Evolutionary conservation across 92 coral and sea anemone species (phyloP).

Genomic region (Epizoanthus ramosus): DNA sequence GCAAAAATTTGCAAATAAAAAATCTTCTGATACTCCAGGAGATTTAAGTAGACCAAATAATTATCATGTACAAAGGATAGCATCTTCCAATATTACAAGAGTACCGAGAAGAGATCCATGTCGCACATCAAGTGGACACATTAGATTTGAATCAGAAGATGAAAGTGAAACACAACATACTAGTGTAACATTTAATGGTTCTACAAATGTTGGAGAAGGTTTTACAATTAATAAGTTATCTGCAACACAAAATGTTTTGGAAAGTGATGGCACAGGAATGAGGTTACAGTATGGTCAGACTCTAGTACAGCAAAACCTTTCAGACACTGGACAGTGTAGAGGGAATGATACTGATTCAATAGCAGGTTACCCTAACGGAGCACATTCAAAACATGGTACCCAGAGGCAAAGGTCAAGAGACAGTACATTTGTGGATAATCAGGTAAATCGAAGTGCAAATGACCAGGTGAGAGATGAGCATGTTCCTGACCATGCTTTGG

Average conservation of each 20-base stretch:
- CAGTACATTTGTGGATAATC: background rate
- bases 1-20: background rate
- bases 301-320: background rate
- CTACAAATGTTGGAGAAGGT: background rate
- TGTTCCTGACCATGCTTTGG: background rate
- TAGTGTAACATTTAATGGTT: background rate
- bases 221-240: background rate
- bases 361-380: too few species aligned
- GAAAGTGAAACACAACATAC: slow-evolving; percentile 12
- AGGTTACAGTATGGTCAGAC: background rate
- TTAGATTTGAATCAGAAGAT: slow-evolving; percentile 79
- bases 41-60: too few species aligned
- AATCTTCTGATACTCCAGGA: background rate
- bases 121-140: slow-evolving; percentile 53
- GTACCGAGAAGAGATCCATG: background rate
- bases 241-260: background rate
- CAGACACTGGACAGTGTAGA: background rate
- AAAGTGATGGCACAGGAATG: background rate
- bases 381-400: background rate
- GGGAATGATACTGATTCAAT: too few species aligned
- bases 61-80: too few species aligned
- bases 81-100: too few species aligned
- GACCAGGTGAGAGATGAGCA: background rate
- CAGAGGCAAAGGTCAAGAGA: background rate
- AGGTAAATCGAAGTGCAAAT: background rate